These are phyloP conservation scores for Brachionichthys hirsutus DNA, from an alignment of 2,113 vertebrate species.

Conservation along the genomic window DNA sequence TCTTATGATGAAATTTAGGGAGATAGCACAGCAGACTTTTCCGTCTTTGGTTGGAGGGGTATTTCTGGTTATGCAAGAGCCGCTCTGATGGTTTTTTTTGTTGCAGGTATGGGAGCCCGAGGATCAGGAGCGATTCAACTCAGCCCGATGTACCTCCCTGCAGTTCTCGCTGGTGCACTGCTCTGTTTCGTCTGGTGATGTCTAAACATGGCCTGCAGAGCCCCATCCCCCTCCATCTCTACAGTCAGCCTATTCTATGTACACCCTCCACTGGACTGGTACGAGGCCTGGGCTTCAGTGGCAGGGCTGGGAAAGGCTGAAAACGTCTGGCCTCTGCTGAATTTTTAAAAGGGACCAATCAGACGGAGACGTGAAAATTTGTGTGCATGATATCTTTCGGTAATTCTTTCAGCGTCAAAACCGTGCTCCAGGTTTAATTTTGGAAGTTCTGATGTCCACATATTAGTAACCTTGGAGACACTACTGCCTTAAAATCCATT, in stretches of 20 bases:
- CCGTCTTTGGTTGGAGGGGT: constrained; percentile 22
- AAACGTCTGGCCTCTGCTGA: constrained; percentile 35
- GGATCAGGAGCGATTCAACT: constrained; percentile 77
- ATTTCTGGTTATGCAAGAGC: constrained; percentile 23
- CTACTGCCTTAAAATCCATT: constrained; percentile 79
- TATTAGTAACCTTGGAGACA: constrained; percentile 61
- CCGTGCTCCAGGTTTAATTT: constrained; percentile 50
- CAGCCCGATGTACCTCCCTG: constrained; percentile 51
- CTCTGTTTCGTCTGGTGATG: constrained; percentile 70
- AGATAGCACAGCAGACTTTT: constrained; percentile 1
- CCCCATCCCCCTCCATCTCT: constrained; percentile 9
- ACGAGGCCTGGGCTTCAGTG: constrained; percentile 38
- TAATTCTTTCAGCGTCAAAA: constrained; percentile 44
- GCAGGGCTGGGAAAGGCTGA: constrained; percentile 21
- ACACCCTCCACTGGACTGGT: constrained; percentile 45
- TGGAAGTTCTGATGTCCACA: constrained; percentile 48
- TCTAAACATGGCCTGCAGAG: constrained; percentile 39
- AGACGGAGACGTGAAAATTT: constrained; percentile 48
- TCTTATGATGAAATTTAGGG: constrained; percentile 17
- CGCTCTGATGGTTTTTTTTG: constrained; percentile 39
- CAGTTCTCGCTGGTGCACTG: constrained; percentile 69
- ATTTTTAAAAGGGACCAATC: constrained; percentile 47
- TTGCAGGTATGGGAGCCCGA: constrained; percentile 87
- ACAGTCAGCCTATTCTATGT: constrained; percentile 45
- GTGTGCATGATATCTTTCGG: constrained; percentile 60